Conservation (phyloP, 2,797 vertebrate genomes). For the Acanthurus lineatus region DNA sequence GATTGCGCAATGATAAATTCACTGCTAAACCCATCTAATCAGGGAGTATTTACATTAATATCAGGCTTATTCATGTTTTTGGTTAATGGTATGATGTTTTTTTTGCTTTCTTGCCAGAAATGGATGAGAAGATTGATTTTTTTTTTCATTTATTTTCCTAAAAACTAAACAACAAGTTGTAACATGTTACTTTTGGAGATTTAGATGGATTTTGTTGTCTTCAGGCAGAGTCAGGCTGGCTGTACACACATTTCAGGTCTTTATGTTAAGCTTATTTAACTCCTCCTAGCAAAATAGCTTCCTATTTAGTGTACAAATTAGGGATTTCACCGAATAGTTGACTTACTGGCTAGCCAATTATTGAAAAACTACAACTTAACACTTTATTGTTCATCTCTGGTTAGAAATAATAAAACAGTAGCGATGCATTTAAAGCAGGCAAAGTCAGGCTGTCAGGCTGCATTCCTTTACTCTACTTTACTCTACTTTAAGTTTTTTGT, state of each 20-base stretch:
- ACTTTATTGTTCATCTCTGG: no score
- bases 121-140: neutral
- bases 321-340: no score
- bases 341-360: no score
- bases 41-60: conserved; percentile 8
- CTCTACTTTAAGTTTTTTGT: no score
- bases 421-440: no score
- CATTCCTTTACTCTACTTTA: no score
- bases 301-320: neutral
- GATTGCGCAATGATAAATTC: conserved; percentile 11
- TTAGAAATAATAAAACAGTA: no score
- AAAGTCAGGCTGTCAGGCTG: no score
- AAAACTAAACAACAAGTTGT: neutral
- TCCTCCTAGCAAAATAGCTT: neutral
- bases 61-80: neutral
- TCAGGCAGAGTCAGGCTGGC: neutral
- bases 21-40: conserved; percentile 19
- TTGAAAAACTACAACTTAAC: no score
- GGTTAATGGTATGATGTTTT: neutral
- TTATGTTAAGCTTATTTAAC: conserved; percentile 4
- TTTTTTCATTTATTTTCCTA: no score
- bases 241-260: neutral
- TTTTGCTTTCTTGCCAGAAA: neutral
- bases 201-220: neutral
- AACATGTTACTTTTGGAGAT: neutral